phyloP scores from a whole-genome alignment of 1,140 invertebrate species.

The Saccostrea cuccullata region DNA sequence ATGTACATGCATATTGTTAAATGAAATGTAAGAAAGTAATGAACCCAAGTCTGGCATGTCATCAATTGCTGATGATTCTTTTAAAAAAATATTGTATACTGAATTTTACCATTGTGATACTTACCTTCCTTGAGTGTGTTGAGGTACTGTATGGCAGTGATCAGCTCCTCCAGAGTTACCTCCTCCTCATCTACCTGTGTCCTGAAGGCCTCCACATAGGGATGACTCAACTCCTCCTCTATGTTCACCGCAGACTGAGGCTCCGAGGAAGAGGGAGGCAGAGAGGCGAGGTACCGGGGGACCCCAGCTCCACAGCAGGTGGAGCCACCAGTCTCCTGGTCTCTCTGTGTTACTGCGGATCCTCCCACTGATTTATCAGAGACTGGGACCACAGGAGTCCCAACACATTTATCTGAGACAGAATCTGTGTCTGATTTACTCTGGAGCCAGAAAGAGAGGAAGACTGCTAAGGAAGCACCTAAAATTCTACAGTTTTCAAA shows the following conservation, averaged over 20 bases:
- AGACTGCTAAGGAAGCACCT: neutral
- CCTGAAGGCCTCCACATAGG: neutral
- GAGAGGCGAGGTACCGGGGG: neutral
- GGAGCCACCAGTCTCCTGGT: neutral
- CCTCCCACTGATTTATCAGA: neutral
- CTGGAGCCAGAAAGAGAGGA: neutral
- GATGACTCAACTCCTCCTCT: neutral
- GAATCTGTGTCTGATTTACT: neutral
- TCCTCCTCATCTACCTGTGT: neutral
- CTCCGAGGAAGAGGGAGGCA: neutral
- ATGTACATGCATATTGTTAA: too few species aligned
- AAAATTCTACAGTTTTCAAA: neutral
- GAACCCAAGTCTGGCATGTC: too few species aligned
- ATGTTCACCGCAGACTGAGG: conserved; percentile 18
- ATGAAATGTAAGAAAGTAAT: too few species aligned
- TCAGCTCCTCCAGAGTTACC: neutral
- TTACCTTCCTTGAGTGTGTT: neutral
- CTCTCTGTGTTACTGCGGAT: neutral
- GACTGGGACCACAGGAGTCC: neutral
- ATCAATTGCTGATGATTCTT: too few species aligned
- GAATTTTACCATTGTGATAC: too few species aligned
- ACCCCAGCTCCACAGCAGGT: neutral
- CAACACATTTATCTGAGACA: neutral
- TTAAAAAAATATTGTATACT: too few species aligned
- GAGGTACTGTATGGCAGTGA: neutral